phyloP scores from a whole-genome alignment of 2,888 invertebrate genomes.

The Pheosia tremula region DNA sequence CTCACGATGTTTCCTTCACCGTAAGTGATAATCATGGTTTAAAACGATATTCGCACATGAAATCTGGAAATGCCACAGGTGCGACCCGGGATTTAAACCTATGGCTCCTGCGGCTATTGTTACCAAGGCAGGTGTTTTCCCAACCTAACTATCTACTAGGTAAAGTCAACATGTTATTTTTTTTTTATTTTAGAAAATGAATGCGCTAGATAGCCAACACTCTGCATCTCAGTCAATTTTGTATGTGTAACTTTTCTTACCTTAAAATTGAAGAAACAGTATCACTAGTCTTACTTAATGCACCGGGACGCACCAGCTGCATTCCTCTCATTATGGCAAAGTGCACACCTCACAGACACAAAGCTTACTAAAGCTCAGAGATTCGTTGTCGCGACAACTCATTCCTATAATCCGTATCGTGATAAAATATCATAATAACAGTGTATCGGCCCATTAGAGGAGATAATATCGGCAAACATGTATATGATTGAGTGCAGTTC shows the following conservation, averaged over 20 bases:
- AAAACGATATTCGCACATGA: too few species aligned
- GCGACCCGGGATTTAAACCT: too few species aligned
- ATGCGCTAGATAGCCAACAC: conserved; percentile 1
- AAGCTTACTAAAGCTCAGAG: conserved; percentile 6
- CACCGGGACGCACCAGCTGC: conserved; percentile 38
- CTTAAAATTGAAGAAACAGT: conserved; percentile 41
- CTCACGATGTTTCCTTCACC: too few species aligned
- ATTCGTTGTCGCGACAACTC: background rate
- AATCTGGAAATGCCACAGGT: too few species aligned
- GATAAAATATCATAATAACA: conserved; percentile 65
- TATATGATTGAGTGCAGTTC: conserved; percentile 58
- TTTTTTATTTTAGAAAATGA: too few species aligned
- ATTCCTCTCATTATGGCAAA: conserved; percentile 25
- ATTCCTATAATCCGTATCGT: conserved; percentile 26
- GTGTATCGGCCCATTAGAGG: conserved; percentile 67
- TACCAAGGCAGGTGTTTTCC: too few species aligned
- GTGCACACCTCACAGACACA: conserved; percentile 8
- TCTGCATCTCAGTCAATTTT: background rate
- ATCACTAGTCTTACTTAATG: conserved; percentile 38
- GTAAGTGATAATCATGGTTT: too few species aligned
- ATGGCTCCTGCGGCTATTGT: too few species aligned
- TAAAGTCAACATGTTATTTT: too few species aligned
- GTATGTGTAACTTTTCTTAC: conserved; percentile 32
- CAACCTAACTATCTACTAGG: too few species aligned
- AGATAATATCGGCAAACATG: conserved; percentile 66